Evolutionary conservation across 2,113 vertebrate genomes (phyloP).

Genomic region (Mus musculus): DNA sequence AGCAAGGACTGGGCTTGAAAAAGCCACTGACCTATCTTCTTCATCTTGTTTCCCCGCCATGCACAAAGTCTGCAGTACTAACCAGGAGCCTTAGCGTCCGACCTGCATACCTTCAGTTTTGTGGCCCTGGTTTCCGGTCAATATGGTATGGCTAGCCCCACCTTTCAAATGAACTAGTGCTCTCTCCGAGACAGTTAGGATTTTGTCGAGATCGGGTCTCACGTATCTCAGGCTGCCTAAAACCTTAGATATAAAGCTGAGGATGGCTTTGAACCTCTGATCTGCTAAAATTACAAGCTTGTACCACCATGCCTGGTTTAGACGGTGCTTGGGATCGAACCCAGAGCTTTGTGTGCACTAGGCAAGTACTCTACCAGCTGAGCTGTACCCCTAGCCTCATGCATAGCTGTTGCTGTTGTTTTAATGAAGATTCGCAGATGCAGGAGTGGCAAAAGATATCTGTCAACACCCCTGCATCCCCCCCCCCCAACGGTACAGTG

Average conservation of each 20-base stretch:
- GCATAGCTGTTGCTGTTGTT: neutral
- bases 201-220: neutral
- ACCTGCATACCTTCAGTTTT: neutral
- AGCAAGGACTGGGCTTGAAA: neutral
- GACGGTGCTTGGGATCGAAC: neutral
- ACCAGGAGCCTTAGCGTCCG: fast-evolving
- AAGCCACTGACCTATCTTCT: neutral
- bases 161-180: neutral
- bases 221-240: neutral
- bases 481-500: too few species aligned
- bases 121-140: neutral
- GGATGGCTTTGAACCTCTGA: neutral
- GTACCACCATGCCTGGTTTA: neutral
- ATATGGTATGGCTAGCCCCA: too few species aligned
- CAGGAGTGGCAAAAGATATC: neutral
- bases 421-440: neutral
- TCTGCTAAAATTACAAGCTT: neutral
- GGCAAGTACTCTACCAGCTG: neutral
- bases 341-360: neutral
- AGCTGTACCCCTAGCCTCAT: neutral
- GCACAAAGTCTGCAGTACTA: neutral
- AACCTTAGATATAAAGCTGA: neutral
- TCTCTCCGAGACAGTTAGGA: neutral
- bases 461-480: neutral
- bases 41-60: neutral